Base-by-base conservation (phyloP, 2,888 invertebrate species). In the Eledona agricola region DNA sequence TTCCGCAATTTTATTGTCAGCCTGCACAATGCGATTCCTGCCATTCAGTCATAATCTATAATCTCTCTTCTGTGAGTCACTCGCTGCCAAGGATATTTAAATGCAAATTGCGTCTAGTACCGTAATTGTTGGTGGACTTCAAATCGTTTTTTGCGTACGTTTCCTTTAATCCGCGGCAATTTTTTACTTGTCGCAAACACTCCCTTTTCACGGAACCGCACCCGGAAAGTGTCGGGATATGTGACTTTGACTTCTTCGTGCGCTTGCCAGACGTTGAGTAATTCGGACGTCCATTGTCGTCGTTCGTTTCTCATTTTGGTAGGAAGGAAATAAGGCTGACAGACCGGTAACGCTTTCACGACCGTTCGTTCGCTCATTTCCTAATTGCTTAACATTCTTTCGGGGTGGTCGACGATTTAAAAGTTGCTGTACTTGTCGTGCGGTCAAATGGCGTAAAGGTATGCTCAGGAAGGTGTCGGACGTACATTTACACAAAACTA, bases 41-140 rank as follows among this genome's bases (percentile, higher is more conserved):
- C 16, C 43, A 15, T 22, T 34, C 34, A 25, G n/a, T 23, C 9
- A 34, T 37, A 47, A 47, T 47, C 37, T 37, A 29, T 47, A 37
- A 45, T 35, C 29, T 43, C 22, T 43, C 31, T 42, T 34, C 7
- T 19, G 20, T 52, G 52, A 52, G 11, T 52, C 52, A 52, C 40
- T 31, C 22, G 7, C 22, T 31, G 46, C 28, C 52, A 52, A 52
- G 52, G 52, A 38, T 52, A 37, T 52, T 52, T 38, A 38, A 13
- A 46, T 52, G 52, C 40, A 32, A 52, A 52, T 46, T 47, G 29
- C 38, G 25, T 15, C 17, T 6, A 31, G 40, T 46, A 46, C 46
- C 37, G 45, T 51, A 45, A 51, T 51, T 51, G 43, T 51, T 22
- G n/a, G 45, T 25, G 31, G 37, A 43, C 37, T 51, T 38, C 9